phyloP scores from a whole-genome alignment of 2,797 vertebrate species.

The Microctenopoma lineatum region DNA sequence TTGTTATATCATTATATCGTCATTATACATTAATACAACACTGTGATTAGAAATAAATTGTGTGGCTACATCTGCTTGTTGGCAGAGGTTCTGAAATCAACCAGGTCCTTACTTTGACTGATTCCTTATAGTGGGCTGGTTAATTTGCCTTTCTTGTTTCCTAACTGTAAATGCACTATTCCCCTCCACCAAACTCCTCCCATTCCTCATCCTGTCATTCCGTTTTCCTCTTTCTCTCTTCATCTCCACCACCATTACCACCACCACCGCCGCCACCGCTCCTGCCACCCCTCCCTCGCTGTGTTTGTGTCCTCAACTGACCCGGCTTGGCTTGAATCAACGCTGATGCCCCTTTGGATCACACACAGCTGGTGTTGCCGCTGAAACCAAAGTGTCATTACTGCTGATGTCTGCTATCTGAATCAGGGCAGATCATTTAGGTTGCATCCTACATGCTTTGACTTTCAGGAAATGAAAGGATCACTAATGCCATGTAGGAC shows the following conservation, averaged over 20 bases:
- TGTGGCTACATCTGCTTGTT: too few species aligned
- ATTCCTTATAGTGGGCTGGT: constrained; percentile 6
- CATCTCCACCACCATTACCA: constrained; percentile 14
- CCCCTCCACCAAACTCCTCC: constrained; percentile 12
- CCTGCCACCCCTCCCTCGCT: constrained; percentile 3
- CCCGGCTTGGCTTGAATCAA: constrained; percentile 62
- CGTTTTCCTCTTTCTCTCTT: constrained; percentile 40
- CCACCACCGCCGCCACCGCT: too few species aligned
- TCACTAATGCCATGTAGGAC: constrained; percentile 42
- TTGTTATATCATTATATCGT: too few species aligned
- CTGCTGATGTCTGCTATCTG: constrained; percentile 31
- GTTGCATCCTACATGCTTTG: constrained; percentile 20
- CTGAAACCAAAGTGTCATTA: constrained; percentile 58
- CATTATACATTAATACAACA: too few species aligned
- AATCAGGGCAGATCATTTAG: constrained; percentile 5
- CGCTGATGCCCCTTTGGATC: constrained; percentile 59
- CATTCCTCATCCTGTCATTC: constrained; percentile 31
- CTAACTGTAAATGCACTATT: constrained; percentile 24
- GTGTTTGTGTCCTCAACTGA: constrained; percentile 71
- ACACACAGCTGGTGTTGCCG: constrained; percentile 70
- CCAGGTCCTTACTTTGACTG: too few species aligned
- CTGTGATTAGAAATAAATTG: too few species aligned
- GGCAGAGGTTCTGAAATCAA: too few species aligned
- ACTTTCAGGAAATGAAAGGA: constrained; percentile 14
- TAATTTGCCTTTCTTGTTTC: constrained; percentile 53